A percentile compares a stretch with the other conserved stretches of the same genome.
phyloP scores from a whole-genome alignment of 2,113 vertebrate genomes.

The Cacatua alba region DNA sequence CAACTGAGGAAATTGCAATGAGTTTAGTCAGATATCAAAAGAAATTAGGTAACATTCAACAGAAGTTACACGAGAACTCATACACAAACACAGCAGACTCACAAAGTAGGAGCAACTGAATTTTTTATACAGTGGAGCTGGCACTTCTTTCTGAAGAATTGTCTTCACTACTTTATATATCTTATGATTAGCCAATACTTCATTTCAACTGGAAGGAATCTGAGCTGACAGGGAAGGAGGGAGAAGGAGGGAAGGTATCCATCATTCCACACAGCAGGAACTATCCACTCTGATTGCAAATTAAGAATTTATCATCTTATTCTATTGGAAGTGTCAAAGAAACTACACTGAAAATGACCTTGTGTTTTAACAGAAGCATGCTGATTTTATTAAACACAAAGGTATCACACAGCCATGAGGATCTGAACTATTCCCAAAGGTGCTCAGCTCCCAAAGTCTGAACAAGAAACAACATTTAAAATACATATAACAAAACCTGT shows the following conservation, averaged over 20 bases:
- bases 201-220: neutral
- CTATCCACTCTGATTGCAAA: neutral
- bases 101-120: neutral
- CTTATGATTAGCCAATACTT: slow-evolving; percentile 1
- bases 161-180: neutral
- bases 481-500: neutral
- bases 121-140: neutral
- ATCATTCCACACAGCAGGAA: neutral
- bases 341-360: neutral
- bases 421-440: neutral
- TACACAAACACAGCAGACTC: neutral
- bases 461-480: neutral
- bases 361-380: neutral
- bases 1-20: neutral
- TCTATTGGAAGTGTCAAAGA: neutral
- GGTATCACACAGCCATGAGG: neutral
- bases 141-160: neutral
- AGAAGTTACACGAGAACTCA: neutral
- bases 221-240: slow-evolving; percentile 15
- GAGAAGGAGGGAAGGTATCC: neutral
- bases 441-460: neutral
- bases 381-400: neutral
- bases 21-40: slow-evolving; percentile 55
- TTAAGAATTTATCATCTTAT: neutral
- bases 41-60: neutral